phyloP scores from a whole-genome alignment of 2,113 vertebrate species.

The Arenaria interpres region DNA sequence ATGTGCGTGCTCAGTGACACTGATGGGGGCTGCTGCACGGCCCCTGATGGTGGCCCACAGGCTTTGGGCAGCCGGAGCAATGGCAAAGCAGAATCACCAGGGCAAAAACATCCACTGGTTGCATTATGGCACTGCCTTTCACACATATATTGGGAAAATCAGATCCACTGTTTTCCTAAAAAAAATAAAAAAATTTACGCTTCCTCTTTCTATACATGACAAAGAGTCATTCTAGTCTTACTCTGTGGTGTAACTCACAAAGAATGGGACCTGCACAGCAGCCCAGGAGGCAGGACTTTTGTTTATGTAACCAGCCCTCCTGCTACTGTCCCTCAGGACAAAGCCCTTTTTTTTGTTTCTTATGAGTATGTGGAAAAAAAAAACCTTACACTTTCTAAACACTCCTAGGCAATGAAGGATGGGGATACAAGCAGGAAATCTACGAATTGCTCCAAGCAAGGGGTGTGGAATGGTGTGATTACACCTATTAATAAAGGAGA shows the following conservation, averaged over 20 bases:
- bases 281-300: background rate
- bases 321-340: background rate
- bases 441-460: background rate
- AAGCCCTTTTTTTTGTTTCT: background rate
- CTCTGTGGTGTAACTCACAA: background rate
- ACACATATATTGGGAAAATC: background rate
- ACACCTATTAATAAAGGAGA: background rate
- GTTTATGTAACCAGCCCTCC: background rate
- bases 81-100: background rate
- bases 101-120: background rate
- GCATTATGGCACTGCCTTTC: background rate
- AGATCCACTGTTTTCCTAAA: background rate
- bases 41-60: rapidly evolving
- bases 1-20: background rate
- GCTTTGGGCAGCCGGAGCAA: background rate
- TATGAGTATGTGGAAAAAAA: background rate
- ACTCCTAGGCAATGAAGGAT: background rate
- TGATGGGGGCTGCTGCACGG: background rate
- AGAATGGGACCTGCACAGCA: background rate
- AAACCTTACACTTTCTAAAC: background rate
- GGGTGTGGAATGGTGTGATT: background rate
- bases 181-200: background rate
- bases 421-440: background rate
- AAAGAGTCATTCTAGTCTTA: background rate
- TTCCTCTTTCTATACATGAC: background rate